A percentile compares a stretch with the other conserved stretches of the same genome.
Evolutionary conservation across 2,797 vertebrate genomes (phyloP).

Genomic region (Podarcis siculus): DNA sequence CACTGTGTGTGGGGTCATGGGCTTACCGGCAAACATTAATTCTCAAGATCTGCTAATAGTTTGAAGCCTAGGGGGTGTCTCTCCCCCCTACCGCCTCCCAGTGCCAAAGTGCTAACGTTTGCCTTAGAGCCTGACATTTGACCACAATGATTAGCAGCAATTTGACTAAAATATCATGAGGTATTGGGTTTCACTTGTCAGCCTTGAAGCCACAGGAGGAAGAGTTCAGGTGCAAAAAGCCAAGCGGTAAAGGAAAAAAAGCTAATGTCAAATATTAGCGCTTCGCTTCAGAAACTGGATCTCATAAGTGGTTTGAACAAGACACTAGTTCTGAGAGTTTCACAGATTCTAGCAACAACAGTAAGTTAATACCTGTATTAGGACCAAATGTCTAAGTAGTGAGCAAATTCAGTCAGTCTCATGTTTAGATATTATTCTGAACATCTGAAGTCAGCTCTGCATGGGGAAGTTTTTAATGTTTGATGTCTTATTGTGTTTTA

Average conservation of each 20-base stretch:
- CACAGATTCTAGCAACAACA: neutral
- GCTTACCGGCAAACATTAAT: slow-evolving; percentile 13
- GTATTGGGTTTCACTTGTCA: slow-evolving; percentile 32
- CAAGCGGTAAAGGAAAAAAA: neutral
- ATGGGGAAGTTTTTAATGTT: too few species aligned
- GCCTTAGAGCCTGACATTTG: slow-evolving; percentile 21
- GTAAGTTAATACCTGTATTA: neutral
- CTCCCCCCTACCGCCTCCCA: neutral
- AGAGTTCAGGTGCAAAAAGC: neutral
- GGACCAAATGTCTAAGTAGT: neutral
- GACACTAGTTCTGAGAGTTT: neutral
- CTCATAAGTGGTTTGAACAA: neutral
- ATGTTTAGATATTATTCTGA: neutral
- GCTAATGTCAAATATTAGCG: neutral
- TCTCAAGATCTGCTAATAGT: slow-evolving; percentile 14
- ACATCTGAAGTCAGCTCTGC: too few species aligned
- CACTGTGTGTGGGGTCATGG: neutral
- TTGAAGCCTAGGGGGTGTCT: slow-evolving; percentile 3
- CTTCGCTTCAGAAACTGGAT: neutral
- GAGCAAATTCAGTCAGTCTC: neutral
- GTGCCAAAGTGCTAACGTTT: slow-evolving; percentile 13
- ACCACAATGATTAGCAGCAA: slow-evolving; percentile 17
- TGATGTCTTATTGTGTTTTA: too few species aligned
- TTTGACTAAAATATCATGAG: slow-evolving; percentile 24
- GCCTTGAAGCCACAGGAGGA: slow-evolving; percentile 35